These are phyloP conservation scores for Amblyjoppa fuscipennis DNA, from an alignment of 2,888 invertebrate genomes.

Conservation along the genomic window DNA sequence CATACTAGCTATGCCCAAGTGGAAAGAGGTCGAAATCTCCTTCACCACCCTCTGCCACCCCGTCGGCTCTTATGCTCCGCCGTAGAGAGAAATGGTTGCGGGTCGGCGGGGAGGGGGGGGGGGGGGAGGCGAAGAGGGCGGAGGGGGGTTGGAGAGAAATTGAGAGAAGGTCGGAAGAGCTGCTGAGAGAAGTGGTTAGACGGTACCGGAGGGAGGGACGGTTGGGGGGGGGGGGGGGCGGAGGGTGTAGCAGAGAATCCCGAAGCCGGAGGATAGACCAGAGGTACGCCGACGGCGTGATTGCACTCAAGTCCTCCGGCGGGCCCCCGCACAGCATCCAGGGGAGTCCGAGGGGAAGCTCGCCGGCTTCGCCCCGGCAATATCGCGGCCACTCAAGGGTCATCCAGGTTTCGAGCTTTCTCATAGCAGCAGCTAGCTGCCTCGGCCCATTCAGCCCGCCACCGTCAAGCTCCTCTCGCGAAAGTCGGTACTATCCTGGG, in stretches of 20 bases:
- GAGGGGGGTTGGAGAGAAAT: constrained; percentile 18
- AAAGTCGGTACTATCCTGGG: constrained; percentile 33
- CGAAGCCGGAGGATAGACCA: constrained; percentile 43
- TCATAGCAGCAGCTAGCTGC: constrained; percentile 78
- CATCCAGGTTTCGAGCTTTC: constrained; percentile 82
- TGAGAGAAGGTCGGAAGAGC: constrained; percentile 55
- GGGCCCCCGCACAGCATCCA: constrained; percentile 67
- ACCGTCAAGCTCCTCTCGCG: constrained; percentile 45
- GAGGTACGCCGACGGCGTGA: constrained; percentile 77
- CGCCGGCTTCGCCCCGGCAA: constrained; percentile 79
- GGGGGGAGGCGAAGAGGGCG: too few relatives aligned
- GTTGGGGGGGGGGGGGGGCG: not conserved
- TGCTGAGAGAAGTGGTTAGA: constrained; percentile 75
- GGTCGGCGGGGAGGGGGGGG: too few relatives aligned
- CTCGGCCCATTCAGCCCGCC: constrained; percentile 64
- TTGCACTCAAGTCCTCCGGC: constrained; percentile 83
- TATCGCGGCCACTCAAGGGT: constrained; percentile 84
- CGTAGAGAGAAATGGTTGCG: constrained; percentile 7
- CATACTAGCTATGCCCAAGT: constrained; percentile 37
- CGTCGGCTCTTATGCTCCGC: constrained; percentile 35
- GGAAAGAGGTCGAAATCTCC: constrained; percentile 51
- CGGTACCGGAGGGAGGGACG: constrained; percentile 52
- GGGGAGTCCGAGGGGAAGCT: constrained; percentile 79
- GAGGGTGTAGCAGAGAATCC: constrained; percentile 67
- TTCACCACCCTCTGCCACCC: constrained; percentile 1